A percentile compares a stretch with the other conserved stretches of the same genome.
phyloP scores from a whole-genome alignment of 1,140 invertebrate species.

The Drosophila pseudoananassae region DNA sequence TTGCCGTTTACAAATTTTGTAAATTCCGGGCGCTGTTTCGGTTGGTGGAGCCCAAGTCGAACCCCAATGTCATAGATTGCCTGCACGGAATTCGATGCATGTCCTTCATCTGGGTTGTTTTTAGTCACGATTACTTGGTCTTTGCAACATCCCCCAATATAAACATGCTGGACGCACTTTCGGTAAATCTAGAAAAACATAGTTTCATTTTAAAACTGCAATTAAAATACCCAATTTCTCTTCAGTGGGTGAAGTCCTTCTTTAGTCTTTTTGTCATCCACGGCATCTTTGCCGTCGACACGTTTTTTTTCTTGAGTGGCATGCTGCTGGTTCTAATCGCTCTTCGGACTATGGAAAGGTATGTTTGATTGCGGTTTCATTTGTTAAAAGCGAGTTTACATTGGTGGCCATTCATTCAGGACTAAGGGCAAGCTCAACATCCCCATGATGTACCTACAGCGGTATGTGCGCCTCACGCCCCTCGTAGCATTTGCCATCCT shows the following conservation, averaged over 20 bases:
- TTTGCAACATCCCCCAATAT: conserved; percentile 41
- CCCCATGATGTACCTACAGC: conserved; percentile 72
- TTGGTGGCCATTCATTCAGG: conserved; percentile 7
- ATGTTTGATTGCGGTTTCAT: conserved; percentile 49
- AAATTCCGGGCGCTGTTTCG: conserved; percentile 50
- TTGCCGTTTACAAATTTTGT: neutral
- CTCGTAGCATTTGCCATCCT: conserved; percentile 54
- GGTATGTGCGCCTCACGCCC: conserved; percentile 71
- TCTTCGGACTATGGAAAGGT: conserved; percentile 87
- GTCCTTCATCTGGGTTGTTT: conserved; percentile 88
- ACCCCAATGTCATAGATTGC: conserved; percentile 82
- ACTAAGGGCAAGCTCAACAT: conserved; percentile 65
- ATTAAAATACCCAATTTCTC: neutral
- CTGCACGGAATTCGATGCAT: conserved; percentile 86
- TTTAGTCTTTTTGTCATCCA: conserved; percentile 85
- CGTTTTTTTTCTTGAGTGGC: conserved; percentile 93
- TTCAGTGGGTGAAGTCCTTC: conserved; percentile 76
- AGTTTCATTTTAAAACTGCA: neutral
- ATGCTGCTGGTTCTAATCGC: conserved; percentile 87
- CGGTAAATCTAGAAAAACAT: too few species aligned
- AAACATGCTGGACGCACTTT: too few species aligned
- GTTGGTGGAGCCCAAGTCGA: conserved; percentile 21
- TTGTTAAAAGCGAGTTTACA: too few species aligned
- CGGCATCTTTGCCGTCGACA: conserved; percentile 92
- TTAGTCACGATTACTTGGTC: conserved; percentile 85